Conservation (phyloP, 2,888 invertebrate genomes). For the Temnothorax unifasciatus region DNA sequence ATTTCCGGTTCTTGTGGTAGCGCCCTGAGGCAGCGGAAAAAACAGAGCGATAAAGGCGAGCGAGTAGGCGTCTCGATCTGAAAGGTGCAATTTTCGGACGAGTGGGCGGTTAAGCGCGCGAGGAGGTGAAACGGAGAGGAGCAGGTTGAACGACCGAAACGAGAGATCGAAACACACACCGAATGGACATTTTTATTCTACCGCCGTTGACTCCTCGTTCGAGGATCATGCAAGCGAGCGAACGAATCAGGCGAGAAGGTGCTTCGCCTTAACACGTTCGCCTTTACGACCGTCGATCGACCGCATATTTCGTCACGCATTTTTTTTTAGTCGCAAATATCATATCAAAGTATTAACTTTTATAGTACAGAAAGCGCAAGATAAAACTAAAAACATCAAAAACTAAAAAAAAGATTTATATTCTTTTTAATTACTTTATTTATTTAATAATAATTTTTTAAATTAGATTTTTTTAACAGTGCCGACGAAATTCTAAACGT, state of each 20-base stretch:
- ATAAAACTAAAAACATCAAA: background rate
- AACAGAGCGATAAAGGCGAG: slow-evolving; percentile 55
- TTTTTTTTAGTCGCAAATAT: background rate
- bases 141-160: slow-evolving; percentile 69
- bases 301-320: background rate
- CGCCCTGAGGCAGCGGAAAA: slow-evolving; percentile 65
- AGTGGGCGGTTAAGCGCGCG: slow-evolving; percentile 64
- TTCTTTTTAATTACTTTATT: too few species aligned
- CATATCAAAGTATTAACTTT: background rate
- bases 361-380: background rate
- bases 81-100: slow-evolving; percentile 75
- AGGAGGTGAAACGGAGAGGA: slow-evolving; percentile 61
- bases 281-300: slow-evolving; percentile 25
- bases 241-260: slow-evolving; percentile 60
- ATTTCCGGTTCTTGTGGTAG: slow-evolving; percentile 72
- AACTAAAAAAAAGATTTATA: background rate
- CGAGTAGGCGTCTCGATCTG: slow-evolving; percentile 71
- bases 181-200: slow-evolving; percentile 68
- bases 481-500: background rate
- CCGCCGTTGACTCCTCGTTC: slow-evolving; percentile 35
- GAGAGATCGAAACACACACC: slow-evolving; percentile 61
- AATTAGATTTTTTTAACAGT: background rate
- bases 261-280: slow-evolving; percentile 49
- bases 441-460: background rate
- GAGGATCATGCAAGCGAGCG: slow-evolving; percentile 29